Evolutionary conservation across 2,888 invertebrate species (phyloP).

Genomic region (Deladenus siricidicola): DNA sequence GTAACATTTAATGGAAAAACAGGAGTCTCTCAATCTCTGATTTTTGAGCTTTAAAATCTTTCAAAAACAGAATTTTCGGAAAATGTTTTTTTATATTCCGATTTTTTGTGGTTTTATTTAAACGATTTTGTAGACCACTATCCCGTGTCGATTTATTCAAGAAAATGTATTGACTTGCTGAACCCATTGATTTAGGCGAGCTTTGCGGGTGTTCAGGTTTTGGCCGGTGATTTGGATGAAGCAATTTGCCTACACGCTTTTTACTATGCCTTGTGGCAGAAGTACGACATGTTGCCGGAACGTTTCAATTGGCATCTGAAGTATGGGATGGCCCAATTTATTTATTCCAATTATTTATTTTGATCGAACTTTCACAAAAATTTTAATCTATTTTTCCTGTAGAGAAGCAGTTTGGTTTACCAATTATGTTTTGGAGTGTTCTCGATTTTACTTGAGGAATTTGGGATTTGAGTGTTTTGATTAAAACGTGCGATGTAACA

Average conservation of each 20-base stretch:
- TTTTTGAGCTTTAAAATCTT: too few species aligned
- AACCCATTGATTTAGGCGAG: conserved; percentile 47
- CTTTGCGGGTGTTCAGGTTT: conserved; percentile 57
- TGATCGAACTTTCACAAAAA: too few species aligned
- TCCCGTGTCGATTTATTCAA: too few species aligned
- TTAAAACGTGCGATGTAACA: too few species aligned
- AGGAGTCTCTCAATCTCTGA: too few species aligned
- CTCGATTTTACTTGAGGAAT: too few species aligned
- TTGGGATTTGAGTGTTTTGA: too few species aligned
- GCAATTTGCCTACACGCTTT: conserved; percentile 64
- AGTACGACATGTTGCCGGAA: conserved; percentile 61
- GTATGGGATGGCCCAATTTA: conserved; percentile 19
- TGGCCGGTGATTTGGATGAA: conserved; percentile 63
- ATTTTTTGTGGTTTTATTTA: not conserved
- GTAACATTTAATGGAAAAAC: too few species aligned
- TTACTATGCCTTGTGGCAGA: conserved; percentile 63
- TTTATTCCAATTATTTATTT: not conserved
- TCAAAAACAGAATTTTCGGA: too few species aligned
- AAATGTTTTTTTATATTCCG: not conserved
- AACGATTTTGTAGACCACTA: not conserved
- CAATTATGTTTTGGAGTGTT: too few species aligned
- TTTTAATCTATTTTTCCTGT: too few species aligned
- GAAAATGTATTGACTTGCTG: not conserved
- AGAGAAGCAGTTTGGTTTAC: too few species aligned
- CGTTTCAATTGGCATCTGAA: conserved; percentile 57